Base-by-base conservation (phyloP, 2,797 vertebrate species). In the Falco peregrinus region DNA sequence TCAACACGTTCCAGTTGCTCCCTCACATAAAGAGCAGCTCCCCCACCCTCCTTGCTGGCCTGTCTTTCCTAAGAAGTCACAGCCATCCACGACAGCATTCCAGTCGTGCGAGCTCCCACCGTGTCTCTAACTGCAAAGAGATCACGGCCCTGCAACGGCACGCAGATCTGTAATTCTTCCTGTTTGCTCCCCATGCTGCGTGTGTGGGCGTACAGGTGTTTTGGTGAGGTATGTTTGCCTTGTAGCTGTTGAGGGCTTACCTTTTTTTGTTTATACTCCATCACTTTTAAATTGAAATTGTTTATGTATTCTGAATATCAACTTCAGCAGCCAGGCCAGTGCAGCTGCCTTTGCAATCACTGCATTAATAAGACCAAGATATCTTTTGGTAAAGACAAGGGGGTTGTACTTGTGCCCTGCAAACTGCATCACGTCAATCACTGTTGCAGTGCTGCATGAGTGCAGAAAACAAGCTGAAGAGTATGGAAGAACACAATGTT, bases 351-450 rank as follows among this genome's bases (percentile, higher is more conserved):
- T 81, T 29, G 43, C 31, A 13, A 10, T 15, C 25, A 26, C 63
- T 29, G 25, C 12, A 11, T 81, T 59, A 17, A 5, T 35, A 37
- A 69, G 20, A 24, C 43, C 17, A 26, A 56, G 5, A 1, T 43
- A 26, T 7, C 16, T 45, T 60, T 65, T 47, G 20, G 6, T 35
- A 5, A 60, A 91, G 37, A 21, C 35, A 84, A 74, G 4, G 3
- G 4, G 5, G 77, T 84, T 70, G 7, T 4, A 2, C 3, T 35
- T 73, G 17, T 53, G 28, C 8, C 29, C 22, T 25, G 35, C n/a
- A 86, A 80, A 43, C 29, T 0, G 0, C 20, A 11, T 16, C 13
- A 3, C 4, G 6, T 43, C 14, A 37, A 8, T 43, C 11, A 3
- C 20, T 43, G 35, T 21, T 3, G 1, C 39, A 37, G 24, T 2